Conservation (phyloP, 2,797 vertebrate species). For the Coracias cyanogaster region DNA sequence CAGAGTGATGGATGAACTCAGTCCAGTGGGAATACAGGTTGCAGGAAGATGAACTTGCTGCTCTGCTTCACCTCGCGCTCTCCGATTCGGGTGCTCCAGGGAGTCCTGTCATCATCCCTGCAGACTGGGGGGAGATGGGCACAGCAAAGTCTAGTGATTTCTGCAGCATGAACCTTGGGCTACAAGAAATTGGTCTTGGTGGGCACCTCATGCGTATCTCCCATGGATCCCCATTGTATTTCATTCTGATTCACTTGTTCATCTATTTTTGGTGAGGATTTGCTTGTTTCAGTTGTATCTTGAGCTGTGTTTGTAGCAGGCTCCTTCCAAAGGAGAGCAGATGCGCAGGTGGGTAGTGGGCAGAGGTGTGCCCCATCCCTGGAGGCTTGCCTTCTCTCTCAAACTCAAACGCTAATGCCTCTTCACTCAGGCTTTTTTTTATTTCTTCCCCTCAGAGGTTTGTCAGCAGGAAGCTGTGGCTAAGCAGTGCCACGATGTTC, state of each 20-base stretch:
- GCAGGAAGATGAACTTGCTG: not conserved
- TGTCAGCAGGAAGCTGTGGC: constrained; percentile 20
- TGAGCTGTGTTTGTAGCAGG: not conserved
- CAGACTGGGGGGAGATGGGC: not conserved
- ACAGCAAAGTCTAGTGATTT: not conserved
- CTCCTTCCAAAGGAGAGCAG: not conserved
- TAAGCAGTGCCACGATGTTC: not conserved
- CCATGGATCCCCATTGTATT: not conserved
- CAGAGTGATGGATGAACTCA: not conserved
- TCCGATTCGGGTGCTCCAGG: not conserved
- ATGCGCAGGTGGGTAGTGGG: not conserved
- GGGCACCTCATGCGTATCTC: not conserved
- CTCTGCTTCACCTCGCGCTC: not conserved
- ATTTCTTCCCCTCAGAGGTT: not conserved
- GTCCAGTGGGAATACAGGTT: not conserved
- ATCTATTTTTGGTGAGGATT: not conserved
- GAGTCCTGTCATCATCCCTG: not conserved
- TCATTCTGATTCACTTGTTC: not conserved
- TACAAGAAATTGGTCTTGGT: not conserved
- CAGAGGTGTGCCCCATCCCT: not conserved
- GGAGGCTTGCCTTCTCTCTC: not conserved
- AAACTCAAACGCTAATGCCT: not conserved
- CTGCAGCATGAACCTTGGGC: not conserved
- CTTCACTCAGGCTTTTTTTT: not conserved
- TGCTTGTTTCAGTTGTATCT: not conserved